Base-by-base conservation (phyloP, 2,113 vertebrate species). In the Protobothrops flavoviridis region DNA sequence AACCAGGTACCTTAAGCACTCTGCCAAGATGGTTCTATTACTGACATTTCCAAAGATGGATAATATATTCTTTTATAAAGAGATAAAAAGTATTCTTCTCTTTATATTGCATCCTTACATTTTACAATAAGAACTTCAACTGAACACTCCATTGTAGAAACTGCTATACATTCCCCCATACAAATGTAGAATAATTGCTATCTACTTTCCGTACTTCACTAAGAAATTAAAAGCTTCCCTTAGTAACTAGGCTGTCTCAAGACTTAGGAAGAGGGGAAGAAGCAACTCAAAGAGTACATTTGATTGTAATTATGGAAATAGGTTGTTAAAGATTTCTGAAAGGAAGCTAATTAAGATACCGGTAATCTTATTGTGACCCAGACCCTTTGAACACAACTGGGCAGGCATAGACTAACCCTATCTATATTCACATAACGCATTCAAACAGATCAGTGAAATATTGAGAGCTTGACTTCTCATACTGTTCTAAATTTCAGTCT, bases 231-330 rank as follows among this genome's bases (percentile, higher is more conserved):
- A 39, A 81, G 33, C 69, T 21, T 39, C 17, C 39, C 33, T 39
- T 74, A 74, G 69, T 39, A 74, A 74, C 64, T 74, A 17, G n/a
- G n/a, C 13, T 74, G 1, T 74, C n/a, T 20, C 7, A 39, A 74
- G 33, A 2, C 3, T 15, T 33, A 21, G 57, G 57, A 17, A 17
- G 12, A 5, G 39, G 11, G 88, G 23, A 9, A 69, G 69, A 89
- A 93, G 94, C 92, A 93, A 93, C 12, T 33, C 93, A 93, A 91
- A 94, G 69, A 69, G 29, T 69, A 91, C 87, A 20, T 94, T 55
- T 29, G 90, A 94, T 2, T 23, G 6, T 95, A 87, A 39, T 93
- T 97, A 94, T 93, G 45, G 90, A 97, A 94, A 48, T 24, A 95
- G 93, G 92, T 52, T 26, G 6, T 4, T 26, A 26, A 23, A 59